Conservation (phyloP, 2,888 invertebrate genomes). For the Caradrina kadenii region DNA sequence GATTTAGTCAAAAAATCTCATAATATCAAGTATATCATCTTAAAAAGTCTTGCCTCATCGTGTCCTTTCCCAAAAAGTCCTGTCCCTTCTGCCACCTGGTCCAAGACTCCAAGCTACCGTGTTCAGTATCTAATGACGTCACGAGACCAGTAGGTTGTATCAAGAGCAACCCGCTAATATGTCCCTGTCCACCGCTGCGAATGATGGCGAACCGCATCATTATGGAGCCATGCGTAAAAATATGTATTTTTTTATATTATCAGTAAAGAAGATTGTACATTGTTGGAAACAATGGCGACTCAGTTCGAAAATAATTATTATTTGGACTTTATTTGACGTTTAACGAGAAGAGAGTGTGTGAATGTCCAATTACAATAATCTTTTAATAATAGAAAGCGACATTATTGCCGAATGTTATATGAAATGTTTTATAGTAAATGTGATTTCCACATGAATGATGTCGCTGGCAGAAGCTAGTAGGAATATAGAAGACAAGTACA, state of each 20-base stretch:
- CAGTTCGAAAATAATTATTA: neutral
- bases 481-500: no score
- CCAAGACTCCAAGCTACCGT: slow-evolving; percentile 49
- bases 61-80: neutral
- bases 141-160: slow-evolving; percentile 42
- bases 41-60: no score
- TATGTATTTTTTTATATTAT: slow-evolving; percentile 55
- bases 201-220: slow-evolving; percentile 68
- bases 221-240: slow-evolving; percentile 63
- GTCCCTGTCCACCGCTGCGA: slow-evolving; percentile 71
- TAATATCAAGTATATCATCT: no score
- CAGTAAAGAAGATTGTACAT: slow-evolving; percentile 39
- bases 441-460: no score
- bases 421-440: no score
- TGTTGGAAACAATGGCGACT: neutral
- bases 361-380: no score
- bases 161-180: slow-evolving; percentile 67
- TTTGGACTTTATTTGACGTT: no score
- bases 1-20: no score
- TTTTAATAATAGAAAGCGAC: no score
- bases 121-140: slow-evolving; percentile 48
- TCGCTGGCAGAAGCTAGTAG: no score
- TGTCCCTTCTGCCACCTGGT: slow-evolving; percentile 10
- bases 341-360: no score
- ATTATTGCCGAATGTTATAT: no score